These are phyloP conservation scores for Papilio helenus DNA, from an alignment of 1,140 invertebrate genomes.

Conservation along the genomic window DNA sequence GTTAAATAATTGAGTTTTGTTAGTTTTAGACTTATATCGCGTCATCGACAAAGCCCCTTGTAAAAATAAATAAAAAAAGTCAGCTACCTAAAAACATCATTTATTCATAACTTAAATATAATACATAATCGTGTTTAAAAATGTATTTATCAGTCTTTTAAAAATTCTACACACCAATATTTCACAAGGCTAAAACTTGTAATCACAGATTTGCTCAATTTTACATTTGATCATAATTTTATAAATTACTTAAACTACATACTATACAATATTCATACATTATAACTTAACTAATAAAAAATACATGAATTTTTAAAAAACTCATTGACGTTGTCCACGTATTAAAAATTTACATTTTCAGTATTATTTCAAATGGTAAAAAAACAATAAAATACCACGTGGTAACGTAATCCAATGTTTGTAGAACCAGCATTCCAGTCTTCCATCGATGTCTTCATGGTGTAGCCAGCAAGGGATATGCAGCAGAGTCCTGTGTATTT, in stretches of 20 bases:
- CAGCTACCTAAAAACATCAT: background rate
- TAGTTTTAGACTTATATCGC: too few relatives aligned
- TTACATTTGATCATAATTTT: background rate
- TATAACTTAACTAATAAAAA: background rate
- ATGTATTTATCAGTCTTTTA: constrained; percentile 21
- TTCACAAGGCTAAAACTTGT: background rate
- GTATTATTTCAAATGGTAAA: background rate
- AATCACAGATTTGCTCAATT: background rate
- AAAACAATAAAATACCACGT: background rate
- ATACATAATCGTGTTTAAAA: background rate
- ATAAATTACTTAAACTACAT: background rate
- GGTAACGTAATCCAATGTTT: background rate
- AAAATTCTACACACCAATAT: background rate
- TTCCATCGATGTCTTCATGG: background rate
- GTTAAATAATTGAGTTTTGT: too few relatives aligned
- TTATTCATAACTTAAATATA: background rate
- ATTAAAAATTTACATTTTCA: background rate
- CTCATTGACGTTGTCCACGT: background rate
- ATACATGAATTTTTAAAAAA: background rate
- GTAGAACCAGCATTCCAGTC: background rate
- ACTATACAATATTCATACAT: background rate
- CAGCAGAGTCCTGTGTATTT: constrained; percentile 20
- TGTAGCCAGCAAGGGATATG: background rate
- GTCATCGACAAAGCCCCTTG: too few relatives aligned
- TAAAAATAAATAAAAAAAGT: too few relatives aligned